phyloP scores from a whole-genome alignment of 2,888 invertebrate genomes.

The Panorpa germanica region DNA sequence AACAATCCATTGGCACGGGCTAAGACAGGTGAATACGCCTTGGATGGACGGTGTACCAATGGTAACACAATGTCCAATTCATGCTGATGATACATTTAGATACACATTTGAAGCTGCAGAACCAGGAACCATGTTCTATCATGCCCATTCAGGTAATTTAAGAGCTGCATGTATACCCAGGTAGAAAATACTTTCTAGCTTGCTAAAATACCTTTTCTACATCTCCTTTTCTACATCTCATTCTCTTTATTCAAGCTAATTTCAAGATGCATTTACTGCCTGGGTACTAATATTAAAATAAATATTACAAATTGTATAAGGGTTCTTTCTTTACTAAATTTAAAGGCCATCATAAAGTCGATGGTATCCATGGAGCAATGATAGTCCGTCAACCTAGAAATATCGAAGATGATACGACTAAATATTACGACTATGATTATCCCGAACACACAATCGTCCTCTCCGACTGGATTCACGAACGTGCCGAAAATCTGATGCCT shows the following conservation, averaged over 20 bases:
- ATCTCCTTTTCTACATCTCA: too few relatives aligned
- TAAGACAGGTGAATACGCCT: slow-evolving; percentile 52
- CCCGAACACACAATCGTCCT: slow-evolving; percentile 48
- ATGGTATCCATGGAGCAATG: slow-evolving; percentile 59
- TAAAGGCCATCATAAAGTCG: slow-evolving; percentile 54
- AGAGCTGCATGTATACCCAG: too few relatives aligned
- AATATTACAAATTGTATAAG: too few relatives aligned
- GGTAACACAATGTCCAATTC: slow-evolving; percentile 66
- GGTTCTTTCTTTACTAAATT: too few relatives aligned
- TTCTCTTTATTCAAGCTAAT: too few relatives aligned
- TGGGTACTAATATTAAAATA: too few relatives aligned
- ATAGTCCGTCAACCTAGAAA: slow-evolving; percentile 49
- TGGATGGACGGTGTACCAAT: slow-evolving; percentile 75
- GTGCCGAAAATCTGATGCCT: slow-evolving; percentile 22
- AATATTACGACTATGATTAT: slow-evolving; percentile 53
- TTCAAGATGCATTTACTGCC: too few relatives aligned
- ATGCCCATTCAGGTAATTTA: slow-evolving; percentile 43
- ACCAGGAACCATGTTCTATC: slow-evolving; percentile 67
- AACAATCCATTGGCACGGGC: slow-evolving; percentile 79
- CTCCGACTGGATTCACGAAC: slow-evolving; percentile 58
- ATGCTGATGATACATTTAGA: slow-evolving; percentile 41
- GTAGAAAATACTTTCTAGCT: too few relatives aligned
- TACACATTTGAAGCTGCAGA: slow-evolving; percentile 51
- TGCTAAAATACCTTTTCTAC: too few relatives aligned
- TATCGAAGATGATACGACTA: slow-evolving; percentile 34